A percentile compares a stretch with the other conserved stretches of the same genome.
phyloP scores from a whole-genome alignment of 2,888 invertebrate species.

The Monopis laevigella region DNA sequence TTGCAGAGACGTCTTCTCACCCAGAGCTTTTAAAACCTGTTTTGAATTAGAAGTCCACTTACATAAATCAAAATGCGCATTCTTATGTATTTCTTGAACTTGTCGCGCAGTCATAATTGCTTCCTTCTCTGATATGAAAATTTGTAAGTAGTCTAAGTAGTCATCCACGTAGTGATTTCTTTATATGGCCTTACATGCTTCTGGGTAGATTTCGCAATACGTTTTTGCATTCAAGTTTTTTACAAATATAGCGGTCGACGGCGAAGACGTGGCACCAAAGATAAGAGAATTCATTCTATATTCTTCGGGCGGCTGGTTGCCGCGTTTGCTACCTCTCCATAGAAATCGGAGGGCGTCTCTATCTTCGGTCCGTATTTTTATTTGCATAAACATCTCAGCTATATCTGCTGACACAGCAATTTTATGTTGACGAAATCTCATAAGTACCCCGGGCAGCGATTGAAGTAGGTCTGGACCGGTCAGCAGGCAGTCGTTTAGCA shows the following conservation, averaged over 20 bases:
- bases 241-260: slow-evolving; percentile 16
- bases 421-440: too few species aligned
- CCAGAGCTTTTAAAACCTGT: not conserved
- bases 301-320: too few species aligned
- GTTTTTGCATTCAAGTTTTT: slow-evolving; percentile 17
- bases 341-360: too few species aligned
- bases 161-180: slow-evolving; percentile 17
- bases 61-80: not conserved
- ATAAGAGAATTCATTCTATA: too few species aligned
- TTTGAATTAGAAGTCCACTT: not conserved
- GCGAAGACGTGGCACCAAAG: slow-evolving; percentile 17
- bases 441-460: too few species aligned
- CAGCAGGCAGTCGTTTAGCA: too few species aligned
- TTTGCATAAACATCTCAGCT: too few species aligned
- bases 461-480: too few species aligned
- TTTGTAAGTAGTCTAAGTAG: slow-evolving; percentile 13
- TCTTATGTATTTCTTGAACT: not conserved
- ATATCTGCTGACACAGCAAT: too few species aligned
- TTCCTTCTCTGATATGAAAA: slow-evolving; percentile 9
- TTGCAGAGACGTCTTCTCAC: not conserved
- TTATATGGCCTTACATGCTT: slow-evolving; percentile 12
- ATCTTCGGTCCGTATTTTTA: too few species aligned
- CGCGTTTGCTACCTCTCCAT: too few species aligned
- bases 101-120: slow-evolving; percentile 5
- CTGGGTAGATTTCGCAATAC: slow-evolving; percentile 12